Base-by-base conservation (phyloP, 2,888 invertebrate genomes). In the Hirtodrosophila histrioides region DNA sequence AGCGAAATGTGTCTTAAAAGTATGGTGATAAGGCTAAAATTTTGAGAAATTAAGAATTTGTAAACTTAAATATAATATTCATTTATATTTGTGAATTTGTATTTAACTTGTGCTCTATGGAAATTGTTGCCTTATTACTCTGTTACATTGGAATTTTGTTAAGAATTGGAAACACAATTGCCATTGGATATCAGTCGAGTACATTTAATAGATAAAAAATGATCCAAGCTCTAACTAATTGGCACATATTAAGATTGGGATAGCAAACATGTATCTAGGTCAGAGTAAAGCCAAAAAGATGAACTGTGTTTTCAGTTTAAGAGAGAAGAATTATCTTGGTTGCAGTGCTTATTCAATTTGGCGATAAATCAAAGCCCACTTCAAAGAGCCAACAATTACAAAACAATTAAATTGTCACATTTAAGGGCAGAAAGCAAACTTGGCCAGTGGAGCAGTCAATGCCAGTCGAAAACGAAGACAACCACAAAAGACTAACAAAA, bases 341-440 rank as follows among this genome's bases (percentile, higher is more conserved):
- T 10, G 35, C 12, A 11, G 57, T 64, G 65, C 35, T 67, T 31
- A 66, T 70, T 86, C 73, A 80, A 84, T 80, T 86, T 68, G 35
- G 36, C 62, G 45, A 70, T 80, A 74, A 82, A 75, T 84, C 84
- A 84, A 43, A 63, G 58, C 4, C 43, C 65, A 62, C 55, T 56
- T 76, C 68, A 65, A 75, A 75, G 74, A 40, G 63, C 54, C 62
- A 72, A 76, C 86, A 78, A 87, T 84, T 85, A 82, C 86, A 75
- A 78, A 76, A 87, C 84, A 84, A 85, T 85, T 85, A 86, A 87
- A 86, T 87, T 85, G 88, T 86, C 84, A 79, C 83, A 74, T 68
- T 69, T 61, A 76, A 65, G 51, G 66, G 46, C 54, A 50, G 29
- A 48, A 44, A 56, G 55, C 67, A 67, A 76, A 63, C 74, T 61